Conservation (phyloP, 37 sponge, comb jelly and placozoan genomes). For the Diacarnus erythraeanus region DNA sequence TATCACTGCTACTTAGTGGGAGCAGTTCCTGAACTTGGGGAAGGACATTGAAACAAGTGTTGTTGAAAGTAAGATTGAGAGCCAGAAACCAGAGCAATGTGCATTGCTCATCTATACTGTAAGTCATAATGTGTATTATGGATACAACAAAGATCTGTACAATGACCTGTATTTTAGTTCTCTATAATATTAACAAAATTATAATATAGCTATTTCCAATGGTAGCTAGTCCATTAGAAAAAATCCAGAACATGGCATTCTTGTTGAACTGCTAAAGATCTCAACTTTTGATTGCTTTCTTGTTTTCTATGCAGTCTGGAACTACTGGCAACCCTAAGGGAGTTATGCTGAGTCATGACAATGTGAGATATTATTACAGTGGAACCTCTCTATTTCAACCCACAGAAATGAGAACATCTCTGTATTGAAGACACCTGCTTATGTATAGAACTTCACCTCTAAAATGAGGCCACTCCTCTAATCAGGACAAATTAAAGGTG, state of each 20-base stretch:
- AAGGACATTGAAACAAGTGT: constrained; percentile 46
- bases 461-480: too few species aligned
- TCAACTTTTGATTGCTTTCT: neutral
- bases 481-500: too few species aligned
- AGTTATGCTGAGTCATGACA: constrained; percentile 92
- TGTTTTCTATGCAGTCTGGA: constrained; percentile 75
- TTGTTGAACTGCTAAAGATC: too few species aligned
- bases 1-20: constrained; percentile 52
- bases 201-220: too few species aligned
- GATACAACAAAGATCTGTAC: neutral
- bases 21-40: constrained; percentile 82
- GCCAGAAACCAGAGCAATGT: constrained; percentile 76
- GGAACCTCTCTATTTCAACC: too few species aligned
- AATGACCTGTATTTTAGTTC: neutral
- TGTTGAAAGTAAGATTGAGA: constrained; percentile 54
- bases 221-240: neutral
- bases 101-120: constrained; percentile 87
- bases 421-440: too few species aligned
- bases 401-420: too few species aligned
- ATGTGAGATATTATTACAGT: constrained; percentile 61
- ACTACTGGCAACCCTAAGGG: constrained; percentile 91
- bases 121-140: neutral
- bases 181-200: too few species aligned
- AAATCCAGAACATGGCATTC: too few species aligned
- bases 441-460: too few species aligned